Percentiles rank a stretch among this genome's conserved stretches.
phyloP scores from a whole-genome alignment of 2,797 vertebrate species.

The Clamator glandarius region DNA sequence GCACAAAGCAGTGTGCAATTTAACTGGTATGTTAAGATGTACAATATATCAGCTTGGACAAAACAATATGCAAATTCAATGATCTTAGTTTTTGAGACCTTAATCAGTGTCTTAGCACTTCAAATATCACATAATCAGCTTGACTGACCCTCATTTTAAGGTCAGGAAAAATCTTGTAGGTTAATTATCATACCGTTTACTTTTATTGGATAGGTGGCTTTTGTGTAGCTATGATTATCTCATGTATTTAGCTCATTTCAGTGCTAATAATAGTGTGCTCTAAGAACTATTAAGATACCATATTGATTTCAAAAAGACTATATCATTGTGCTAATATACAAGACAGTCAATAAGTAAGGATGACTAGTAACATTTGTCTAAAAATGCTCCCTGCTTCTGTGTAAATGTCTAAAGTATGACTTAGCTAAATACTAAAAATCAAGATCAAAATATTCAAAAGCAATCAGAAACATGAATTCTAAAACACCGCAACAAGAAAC shows the following conservation, averaged over 20 bases:
- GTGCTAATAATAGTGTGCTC: neutral
- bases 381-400: neutral
- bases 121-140: neutral
- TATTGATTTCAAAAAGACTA: constrained; percentile 24
- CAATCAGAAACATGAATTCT: neutral
- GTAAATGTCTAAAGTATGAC: neutral
- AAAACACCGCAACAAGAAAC: neutral
- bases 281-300: neutral
- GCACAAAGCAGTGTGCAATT: neutral
- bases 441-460: neutral
- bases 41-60: neutral
- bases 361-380: neutral
- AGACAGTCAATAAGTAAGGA: constrained; percentile 39
- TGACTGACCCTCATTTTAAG: neutral
- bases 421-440: neutral
- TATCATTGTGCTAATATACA: neutral
- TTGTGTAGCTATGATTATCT: neutral
- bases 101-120: neutral
- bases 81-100: neutral
- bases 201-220: constrained; percentile 1
- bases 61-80: neutral
- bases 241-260: neutral
- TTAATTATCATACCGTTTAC: constrained; percentile 15
- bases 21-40: neutral
- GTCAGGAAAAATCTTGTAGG: neutral